A percentile compares a stretch with the other conserved stretches of the same genome.
phyloP scores from a whole-genome alignment of 2,888 invertebrate species.

The Hyles lineata region DNA sequence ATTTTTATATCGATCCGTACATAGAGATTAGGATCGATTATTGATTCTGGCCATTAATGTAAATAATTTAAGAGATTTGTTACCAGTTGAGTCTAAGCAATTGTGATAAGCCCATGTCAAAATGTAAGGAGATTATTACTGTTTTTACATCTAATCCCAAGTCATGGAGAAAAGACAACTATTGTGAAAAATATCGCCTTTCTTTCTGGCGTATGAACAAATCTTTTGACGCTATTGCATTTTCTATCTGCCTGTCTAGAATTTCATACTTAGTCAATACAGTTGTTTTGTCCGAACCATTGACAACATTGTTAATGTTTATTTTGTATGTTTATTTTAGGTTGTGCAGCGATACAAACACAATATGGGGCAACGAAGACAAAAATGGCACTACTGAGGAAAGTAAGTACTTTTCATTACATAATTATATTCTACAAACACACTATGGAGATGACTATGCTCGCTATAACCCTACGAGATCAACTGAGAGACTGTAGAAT shows the following conservation, averaged over 20 bases:
- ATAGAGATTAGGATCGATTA: too few species aligned
- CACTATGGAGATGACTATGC: too few species aligned
- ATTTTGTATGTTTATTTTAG: slow-evolving; percentile 44
- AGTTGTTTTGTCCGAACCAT: too few species aligned
- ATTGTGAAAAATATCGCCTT: neutral
- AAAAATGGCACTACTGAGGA: slow-evolving; percentile 16
- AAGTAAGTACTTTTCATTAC: neutral
- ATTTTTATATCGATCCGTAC: too few species aligned
- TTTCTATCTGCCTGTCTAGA: too few species aligned
- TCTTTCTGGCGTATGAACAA: too few species aligned
- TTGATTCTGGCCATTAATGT: too few species aligned
- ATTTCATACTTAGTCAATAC: too few species aligned
- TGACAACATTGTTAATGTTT: neutral
- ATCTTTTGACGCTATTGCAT: neutral
- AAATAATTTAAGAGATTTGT: neutral
- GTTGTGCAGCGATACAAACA: slow-evolving; percentile 68
- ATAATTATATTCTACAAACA: neutral
- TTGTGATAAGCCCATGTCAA: neutral
- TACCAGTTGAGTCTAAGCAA: neutral
- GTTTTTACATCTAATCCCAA: too few species aligned
- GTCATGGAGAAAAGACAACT: too few species aligned
- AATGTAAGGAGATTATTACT: neutral
- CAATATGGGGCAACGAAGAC: slow-evolving; percentile 27
- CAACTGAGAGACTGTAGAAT: too few species aligned
- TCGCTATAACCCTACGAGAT: too few species aligned